Conservation (phyloP, 2,888 invertebrate genomes). For the Drosophila meridionalis region DNA sequence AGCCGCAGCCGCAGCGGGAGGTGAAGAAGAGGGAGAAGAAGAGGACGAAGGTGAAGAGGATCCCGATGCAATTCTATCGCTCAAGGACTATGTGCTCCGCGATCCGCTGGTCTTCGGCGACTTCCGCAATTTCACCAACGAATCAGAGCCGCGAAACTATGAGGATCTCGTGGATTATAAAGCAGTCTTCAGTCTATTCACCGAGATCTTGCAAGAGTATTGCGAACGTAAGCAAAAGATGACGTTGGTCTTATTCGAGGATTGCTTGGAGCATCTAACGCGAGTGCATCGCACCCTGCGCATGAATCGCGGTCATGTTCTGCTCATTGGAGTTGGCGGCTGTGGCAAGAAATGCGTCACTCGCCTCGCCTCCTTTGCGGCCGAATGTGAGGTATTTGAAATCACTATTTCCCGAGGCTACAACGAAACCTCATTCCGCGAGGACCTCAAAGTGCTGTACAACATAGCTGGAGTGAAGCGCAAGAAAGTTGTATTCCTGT, state of each 20-base stretch:
- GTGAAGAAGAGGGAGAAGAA: slow-evolving; percentile 48
- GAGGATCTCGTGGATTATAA: slow-evolving; percentile 96
- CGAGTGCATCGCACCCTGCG: slow-evolving; percentile 93
- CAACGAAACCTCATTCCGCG: slow-evolving; percentile 92
- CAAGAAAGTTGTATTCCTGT: slow-evolving; percentile 92
- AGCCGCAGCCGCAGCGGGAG: slow-evolving; percentile 35
- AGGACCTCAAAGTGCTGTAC: slow-evolving; percentile 93
- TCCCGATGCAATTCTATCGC: slow-evolving; percentile 54
- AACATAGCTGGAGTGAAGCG: slow-evolving; percentile 91
- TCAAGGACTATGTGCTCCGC: slow-evolving; percentile 89
- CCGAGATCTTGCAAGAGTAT: slow-evolving; percentile 95
- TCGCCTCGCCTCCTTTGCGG: slow-evolving; percentile 92
- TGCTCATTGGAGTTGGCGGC: slow-evolving; percentile 95
- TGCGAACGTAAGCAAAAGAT: slow-evolving; percentile 91
- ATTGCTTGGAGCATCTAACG: slow-evolving; percentile 95
- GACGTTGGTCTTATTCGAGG: slow-evolving; percentile 94
- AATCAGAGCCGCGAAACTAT: slow-evolving; percentile 92
- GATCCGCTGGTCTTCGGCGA: slow-evolving; percentile 96
- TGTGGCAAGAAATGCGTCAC: slow-evolving; percentile 94
- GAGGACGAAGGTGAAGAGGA: slow-evolving; percentile 53
- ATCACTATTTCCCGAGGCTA: slow-evolving; percentile 94
- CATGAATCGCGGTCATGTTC: slow-evolving; percentile 91
- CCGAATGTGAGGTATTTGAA: slow-evolving; percentile 92
- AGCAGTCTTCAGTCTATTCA: slow-evolving; percentile 93
- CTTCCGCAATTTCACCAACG: slow-evolving; percentile 93